phyloP scores from a whole-genome alignment of 1,140 invertebrate species.

The Maconellicoccus hirsutus region DNA sequence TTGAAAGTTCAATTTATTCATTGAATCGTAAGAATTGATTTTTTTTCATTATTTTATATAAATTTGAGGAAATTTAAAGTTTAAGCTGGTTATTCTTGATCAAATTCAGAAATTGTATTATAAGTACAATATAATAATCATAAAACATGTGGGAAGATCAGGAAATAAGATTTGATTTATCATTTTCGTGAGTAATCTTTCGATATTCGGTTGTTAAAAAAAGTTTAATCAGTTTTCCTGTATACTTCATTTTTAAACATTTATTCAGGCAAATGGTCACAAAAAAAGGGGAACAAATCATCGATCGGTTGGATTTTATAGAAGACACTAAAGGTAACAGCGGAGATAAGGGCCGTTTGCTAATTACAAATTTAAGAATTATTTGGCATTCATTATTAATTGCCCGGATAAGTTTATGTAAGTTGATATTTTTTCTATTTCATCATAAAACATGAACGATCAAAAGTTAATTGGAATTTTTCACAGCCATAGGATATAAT shows the following conservation, averaged over 20 bases:
- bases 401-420: conserved; percentile 80
- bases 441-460: neutral
- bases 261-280: conserved; percentile 59
- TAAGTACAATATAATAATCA: too few relatives aligned
- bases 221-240: too few relatives aligned
- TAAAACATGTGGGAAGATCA: conserved; percentile 68
- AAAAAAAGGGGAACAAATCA: conserved; percentile 71
- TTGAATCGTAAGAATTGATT: too few relatives aligned
- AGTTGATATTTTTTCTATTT: conserved; percentile 24
- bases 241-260: conserved; percentile 27
- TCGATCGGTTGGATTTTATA: conserved; percentile 82
- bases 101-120: too few relatives aligned
- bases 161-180: conserved; percentile 78
- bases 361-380: conserved; percentile 79
- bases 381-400: conserved; percentile 83
- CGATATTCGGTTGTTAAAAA: conserved; percentile 14
- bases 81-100: too few relatives aligned
- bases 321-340: conserved; percentile 97
- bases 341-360: conserved; percentile 73
- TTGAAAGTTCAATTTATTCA: too few relatives aligned
- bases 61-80: too few relatives aligned
- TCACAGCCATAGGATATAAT: conserved; percentile 81
- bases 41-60: too few relatives aligned
- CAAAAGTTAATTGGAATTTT: conserved; percentile 18
- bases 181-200: conserved; percentile 49